phyloP scores from a whole-genome alignment of 1,140 invertebrate genomes.

The Cryptotermes secundus region DNA sequence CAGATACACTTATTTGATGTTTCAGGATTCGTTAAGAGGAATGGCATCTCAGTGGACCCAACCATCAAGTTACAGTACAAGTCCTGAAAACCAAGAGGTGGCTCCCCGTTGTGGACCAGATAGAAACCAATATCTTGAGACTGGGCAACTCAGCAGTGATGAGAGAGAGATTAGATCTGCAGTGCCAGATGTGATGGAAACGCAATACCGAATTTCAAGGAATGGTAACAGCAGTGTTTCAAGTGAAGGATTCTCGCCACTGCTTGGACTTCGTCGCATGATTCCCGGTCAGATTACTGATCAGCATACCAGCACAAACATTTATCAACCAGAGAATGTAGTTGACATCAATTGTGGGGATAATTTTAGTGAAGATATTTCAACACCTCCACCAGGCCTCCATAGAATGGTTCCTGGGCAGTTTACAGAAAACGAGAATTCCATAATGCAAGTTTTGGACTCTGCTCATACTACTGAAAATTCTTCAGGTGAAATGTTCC shows the following conservation, averaged over 20 bases:
- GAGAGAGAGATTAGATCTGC: slow-evolving; percentile 44
- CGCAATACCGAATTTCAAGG: neutral
- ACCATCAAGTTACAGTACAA: slow-evolving; percentile 14
- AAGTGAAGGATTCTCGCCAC: too few species aligned
- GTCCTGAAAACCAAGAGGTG: slow-evolving; percentile 57
- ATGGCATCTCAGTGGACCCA: slow-evolving; percentile 14
- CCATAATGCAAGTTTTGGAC: neutral
- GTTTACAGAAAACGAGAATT: slow-evolving; percentile 43
- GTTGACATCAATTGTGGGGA: neutral
- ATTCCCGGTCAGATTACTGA: slow-evolving; percentile 63
- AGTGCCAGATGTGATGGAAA: neutral
- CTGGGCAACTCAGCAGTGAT: slow-evolving; percentile 62
- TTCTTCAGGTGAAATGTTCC: neutral
- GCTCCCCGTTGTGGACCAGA: slow-evolving; percentile 60
- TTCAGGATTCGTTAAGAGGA: slow-evolving; percentile 18
- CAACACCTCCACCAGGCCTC: slow-evolving; percentile 55
- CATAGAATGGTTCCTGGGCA: slow-evolving; percentile 28
- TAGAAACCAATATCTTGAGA: slow-evolving; percentile 69
- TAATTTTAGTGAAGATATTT: neutral
- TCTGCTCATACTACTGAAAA: neutral
- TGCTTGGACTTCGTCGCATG: slow-evolving; percentile 56
- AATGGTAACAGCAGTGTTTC: slow-evolving; percentile 42
- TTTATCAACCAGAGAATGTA: neutral
- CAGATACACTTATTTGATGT: neutral
- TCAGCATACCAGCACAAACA: slow-evolving; percentile 23